Evolutionary conservation across 2,797 vertebrate genomes (phyloP).

Genomic region (Linurgus olivaceus): DNA sequence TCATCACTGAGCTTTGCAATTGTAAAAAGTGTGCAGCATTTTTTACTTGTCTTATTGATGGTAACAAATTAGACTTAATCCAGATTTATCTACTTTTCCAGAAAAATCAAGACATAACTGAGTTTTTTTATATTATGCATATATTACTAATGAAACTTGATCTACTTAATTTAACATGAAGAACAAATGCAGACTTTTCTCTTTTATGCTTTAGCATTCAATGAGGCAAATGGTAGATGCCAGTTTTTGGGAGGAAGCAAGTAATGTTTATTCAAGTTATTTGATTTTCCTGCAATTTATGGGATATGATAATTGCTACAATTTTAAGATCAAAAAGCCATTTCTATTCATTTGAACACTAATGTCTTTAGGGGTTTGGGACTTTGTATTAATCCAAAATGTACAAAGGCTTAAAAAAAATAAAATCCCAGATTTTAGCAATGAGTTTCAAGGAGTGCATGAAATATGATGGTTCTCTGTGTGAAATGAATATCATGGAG

Average conservation of each 20-base stretch:
- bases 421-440: background rate
- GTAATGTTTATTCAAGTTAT: slow-evolving; percentile 59
- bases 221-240: slow-evolving; percentile 40
- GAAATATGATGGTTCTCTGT: slow-evolving; percentile 6
- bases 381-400: slow-evolving; percentile 40
- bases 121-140: background rate
- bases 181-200: background rate
- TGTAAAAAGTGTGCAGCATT: background rate
- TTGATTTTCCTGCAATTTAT: slow-evolving; percentile 68
- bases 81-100: background rate
- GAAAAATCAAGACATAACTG: background rate
- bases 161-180: slow-evolving; percentile 43
- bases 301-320: slow-evolving; percentile 66
- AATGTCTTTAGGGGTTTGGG: background rate
- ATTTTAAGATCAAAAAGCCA: slow-evolving; percentile 65
- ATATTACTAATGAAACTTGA: slow-evolving; percentile 36
- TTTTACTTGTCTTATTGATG: slow-evolving; percentile 1
- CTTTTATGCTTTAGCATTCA: background rate
- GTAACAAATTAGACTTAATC: slow-evolving; percentile 23
- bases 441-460: slow-evolving; percentile 21
- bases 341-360: slow-evolving; percentile 31
- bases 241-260: slow-evolving; percentile 28
- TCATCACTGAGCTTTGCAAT: background rate
- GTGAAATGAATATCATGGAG: background rate
- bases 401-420: background rate